Evolutionary conservation across 2,113 vertebrate genomes (phyloP), one percentile per base, ranked within the genome.

Genomic region (Pterocles gutturalis): DNA sequence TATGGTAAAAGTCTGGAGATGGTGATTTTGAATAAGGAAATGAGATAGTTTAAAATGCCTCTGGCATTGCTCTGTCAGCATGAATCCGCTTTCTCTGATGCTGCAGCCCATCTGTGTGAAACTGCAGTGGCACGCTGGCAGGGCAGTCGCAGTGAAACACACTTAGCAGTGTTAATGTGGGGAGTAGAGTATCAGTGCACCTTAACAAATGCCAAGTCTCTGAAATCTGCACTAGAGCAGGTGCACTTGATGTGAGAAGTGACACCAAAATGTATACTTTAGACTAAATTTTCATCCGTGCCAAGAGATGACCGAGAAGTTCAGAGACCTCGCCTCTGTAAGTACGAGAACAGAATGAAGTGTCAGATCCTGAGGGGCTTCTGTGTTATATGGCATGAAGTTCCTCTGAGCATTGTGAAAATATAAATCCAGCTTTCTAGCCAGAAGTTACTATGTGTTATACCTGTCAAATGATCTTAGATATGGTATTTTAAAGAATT

Each of bases 291-390:
- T 25, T 65, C 53, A 26, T 49, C 20, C 17, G 8, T 71, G 29
- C 9, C 67, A 65, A 19, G 21, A 34, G 57, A 34, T 46, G 49
- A 33, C 57, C 76, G 13, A 29, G 38, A n/a, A 17, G 2, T 65
- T 67, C 13, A 29, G 38, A 72, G 38, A 29, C 29, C 14, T 45
- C 46, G 11, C 4, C 38, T 57, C 7, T 53, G 5, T 53, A 43
- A 43, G 24, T 33, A 9, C 0, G 7, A 62, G 61, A 70, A 11
- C 13, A 12, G 5, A 20, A 34, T 0, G 0, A 87, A 46, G 43
- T 49, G 25, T 84, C 53, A 58, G 7, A 17, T 91, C 22, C 29
- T 72, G 57, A 64, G 38, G 19, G 24, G 3, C 25, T 75, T 82
- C 51, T 43, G 8, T 58, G 12, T 87, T 71, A 7, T 2, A 58